A percentile compares a stretch with the other conserved stretches of the same genome.
These are phyloP conservation scores for Odontomachus brunneus DNA, from an alignment of 1,140 invertebrate species.

Conservation along the genomic window DNA sequence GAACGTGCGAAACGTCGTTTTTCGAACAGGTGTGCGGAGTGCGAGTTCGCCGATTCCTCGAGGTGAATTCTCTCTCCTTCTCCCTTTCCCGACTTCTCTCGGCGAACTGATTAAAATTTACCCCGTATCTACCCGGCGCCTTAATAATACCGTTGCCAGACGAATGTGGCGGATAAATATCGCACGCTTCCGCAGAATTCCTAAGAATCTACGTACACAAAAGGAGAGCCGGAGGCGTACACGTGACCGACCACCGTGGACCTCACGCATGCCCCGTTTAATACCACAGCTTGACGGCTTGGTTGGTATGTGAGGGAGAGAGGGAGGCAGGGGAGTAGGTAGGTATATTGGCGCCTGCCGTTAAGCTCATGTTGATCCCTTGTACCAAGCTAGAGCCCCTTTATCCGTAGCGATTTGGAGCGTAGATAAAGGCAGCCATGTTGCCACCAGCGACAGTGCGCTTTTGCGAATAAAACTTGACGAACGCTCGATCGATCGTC, in stretches of 20 bases:
- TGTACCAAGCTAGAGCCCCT: conserved; percentile 74
- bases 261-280: conserved; percentile 76
- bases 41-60: too few species aligned
- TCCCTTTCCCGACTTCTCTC: background rate
- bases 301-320: conserved; percentile 67
- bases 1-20: background rate
- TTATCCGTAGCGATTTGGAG: conserved; percentile 65
- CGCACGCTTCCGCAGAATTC: conserved; percentile 66
- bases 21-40: background rate
- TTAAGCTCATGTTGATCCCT: conserved; percentile 81
- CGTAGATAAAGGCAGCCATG: conserved; percentile 59
- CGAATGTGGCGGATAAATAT: conserved; percentile 19
- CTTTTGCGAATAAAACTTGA: conserved; percentile 34
- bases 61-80: background rate
- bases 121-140: background rate
- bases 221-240: conserved; percentile 62
- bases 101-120: conserved; percentile 15
- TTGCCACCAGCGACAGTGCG: conserved; percentile 29
- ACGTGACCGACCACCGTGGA: conserved; percentile 74
- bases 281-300: conserved; percentile 77
- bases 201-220: conserved; percentile 67
- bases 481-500: background rate
- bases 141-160: conserved; percentile 20
- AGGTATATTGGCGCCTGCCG: conserved; percentile 81
- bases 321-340: conserved; percentile 44